A percentile compares a stretch with the other conserved stretches of the same genome.
phyloP scores from a whole-genome alignment of 1,140 invertebrate genomes.

The Andricus grossulariae region DNA sequence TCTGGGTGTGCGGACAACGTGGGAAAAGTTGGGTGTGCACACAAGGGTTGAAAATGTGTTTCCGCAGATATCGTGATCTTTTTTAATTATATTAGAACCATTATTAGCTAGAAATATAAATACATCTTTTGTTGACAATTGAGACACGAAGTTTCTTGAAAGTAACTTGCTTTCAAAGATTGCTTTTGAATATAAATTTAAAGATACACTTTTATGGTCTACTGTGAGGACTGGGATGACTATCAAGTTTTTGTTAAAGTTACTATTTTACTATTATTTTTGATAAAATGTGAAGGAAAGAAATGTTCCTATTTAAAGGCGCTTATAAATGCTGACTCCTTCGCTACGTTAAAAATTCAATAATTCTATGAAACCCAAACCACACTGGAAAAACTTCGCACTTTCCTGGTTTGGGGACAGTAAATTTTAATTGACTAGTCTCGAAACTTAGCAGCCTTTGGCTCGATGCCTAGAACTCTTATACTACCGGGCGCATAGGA shows the following conservation, averaged over 20 bases:
- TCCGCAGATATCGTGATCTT: too few relatives aligned
- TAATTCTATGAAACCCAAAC: not conserved
- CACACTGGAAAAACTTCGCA: not conserved
- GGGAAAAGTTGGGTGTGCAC: too few relatives aligned
- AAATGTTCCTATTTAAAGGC: too few relatives aligned
- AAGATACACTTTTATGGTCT: not conserved
- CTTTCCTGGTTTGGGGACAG: not conserved
- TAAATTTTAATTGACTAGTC: slow-evolving; percentile 58
- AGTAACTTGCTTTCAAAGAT: not conserved
- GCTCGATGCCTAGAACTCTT: slow-evolving; percentile 36
- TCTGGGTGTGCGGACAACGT: too few relatives aligned
- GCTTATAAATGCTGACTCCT: too few relatives aligned
- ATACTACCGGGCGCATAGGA: not conserved
- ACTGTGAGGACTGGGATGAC: not conserved
- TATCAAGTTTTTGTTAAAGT: not conserved
- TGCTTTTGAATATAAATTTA: too few relatives aligned
- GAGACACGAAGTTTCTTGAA: not conserved
- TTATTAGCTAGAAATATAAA: too few relatives aligned
- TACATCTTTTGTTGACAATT: too few relatives aligned
- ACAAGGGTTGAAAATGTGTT: too few relatives aligned
- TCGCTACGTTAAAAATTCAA: too few relatives aligned
- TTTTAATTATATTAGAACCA: too few relatives aligned
- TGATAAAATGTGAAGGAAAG: too few relatives aligned
- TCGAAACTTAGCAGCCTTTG: slow-evolving; percentile 52
- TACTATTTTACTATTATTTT: not conserved